A percentile compares a stretch with the other conserved stretches of the same genome.
These are phyloP conservation scores for Harpalus rufipes DNA, from an alignment of 2,888 invertebrate genomes.

Conservation along the genomic window DNA sequence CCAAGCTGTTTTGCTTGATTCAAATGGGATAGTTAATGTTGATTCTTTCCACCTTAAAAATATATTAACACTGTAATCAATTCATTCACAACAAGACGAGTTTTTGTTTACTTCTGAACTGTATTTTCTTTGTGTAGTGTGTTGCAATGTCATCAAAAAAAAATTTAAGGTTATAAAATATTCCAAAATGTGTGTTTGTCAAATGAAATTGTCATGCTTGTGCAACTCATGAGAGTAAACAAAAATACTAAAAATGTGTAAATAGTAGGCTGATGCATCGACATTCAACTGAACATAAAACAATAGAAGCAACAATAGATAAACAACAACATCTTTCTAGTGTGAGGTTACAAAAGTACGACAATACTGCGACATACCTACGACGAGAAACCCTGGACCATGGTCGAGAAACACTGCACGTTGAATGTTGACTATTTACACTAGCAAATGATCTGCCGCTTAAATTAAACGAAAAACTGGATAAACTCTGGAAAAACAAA, in stretches of 20 bases:
- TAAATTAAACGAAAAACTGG: constrained; percentile 81
- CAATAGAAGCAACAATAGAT: background rate
- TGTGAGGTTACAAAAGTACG: constrained; percentile 24
- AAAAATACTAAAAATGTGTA: background rate
- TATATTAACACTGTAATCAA: constrained; percentile 61
- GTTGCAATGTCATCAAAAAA: constrained; percentile 34
- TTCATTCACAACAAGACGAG: constrained; percentile 45
- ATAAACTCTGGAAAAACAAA: constrained; percentile 78
- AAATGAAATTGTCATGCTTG: constrained; percentile 40
- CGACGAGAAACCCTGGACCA: constrained; percentile 84
- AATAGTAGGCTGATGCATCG: background rate
- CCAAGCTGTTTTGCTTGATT: constrained; percentile 86
- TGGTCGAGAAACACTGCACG: constrained; percentile 82
- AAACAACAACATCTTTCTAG: background rate
- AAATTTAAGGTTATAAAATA: constrained; percentile 43
- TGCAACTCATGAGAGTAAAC: background rate
- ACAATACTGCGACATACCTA: constrained; percentile 77
- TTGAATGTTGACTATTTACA: constrained; percentile 81
- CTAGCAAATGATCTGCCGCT: constrained; percentile 82
- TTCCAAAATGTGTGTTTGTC: background rate
- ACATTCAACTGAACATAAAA: background rate
- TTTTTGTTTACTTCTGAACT: constrained; percentile 14
- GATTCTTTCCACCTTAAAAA: constrained; percentile 83
- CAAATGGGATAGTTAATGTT: constrained; percentile 81
- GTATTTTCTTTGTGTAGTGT: constrained; percentile 28